phyloP scores from a whole-genome alignment of 2,888 invertebrate genomes.

The Rhagium mordax region DNA sequence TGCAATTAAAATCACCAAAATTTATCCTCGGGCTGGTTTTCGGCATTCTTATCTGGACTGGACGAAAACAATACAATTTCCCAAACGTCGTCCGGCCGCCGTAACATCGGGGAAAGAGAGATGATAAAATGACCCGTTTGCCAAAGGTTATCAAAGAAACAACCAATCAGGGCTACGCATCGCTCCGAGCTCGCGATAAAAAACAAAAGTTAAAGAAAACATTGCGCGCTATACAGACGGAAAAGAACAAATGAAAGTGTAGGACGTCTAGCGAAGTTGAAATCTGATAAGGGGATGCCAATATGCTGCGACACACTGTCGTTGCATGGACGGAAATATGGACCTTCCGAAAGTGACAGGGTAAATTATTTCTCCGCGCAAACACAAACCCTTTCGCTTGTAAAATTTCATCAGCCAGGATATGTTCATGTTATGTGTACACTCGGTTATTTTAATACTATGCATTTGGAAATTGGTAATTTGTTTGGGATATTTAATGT shows the following conservation, averaged over 20 bases:
- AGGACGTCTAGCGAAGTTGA: constrained; percentile 9
- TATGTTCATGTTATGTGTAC: background rate
- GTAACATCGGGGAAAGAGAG: constrained; percentile 35
- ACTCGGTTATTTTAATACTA: background rate
- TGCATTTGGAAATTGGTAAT: background rate
- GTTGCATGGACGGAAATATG: constrained; percentile 11
- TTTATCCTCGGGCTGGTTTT: background rate
- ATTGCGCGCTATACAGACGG: constrained; percentile 19
- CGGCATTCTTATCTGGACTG: constrained; percentile 15
- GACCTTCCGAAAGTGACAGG: constrained; percentile 16
- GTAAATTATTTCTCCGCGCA: constrained; percentile 12
- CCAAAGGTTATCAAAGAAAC: constrained; percentile 51
- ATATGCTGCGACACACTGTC: constrained; percentile 24
- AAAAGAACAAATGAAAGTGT: constrained; percentile 27
- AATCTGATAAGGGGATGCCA: constrained; percentile 30
- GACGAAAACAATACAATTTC: constrained; percentile 39
- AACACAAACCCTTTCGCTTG: background rate
- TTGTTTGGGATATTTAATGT: background rate
- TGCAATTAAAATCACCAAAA: background rate
- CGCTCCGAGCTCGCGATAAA: constrained; percentile 25
- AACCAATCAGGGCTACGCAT: constrained; percentile 46
- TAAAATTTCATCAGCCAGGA: background rate
- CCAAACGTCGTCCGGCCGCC: constrained; percentile 22
- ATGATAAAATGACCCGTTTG: constrained; percentile 53
- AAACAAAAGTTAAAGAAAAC: constrained; percentile 38